Evolutionary conservation across 2,113 vertebrate genomes (phyloP), one percentile per base, ranked within the genome.

Genomic region (Lasiurus cinereus): DNA sequence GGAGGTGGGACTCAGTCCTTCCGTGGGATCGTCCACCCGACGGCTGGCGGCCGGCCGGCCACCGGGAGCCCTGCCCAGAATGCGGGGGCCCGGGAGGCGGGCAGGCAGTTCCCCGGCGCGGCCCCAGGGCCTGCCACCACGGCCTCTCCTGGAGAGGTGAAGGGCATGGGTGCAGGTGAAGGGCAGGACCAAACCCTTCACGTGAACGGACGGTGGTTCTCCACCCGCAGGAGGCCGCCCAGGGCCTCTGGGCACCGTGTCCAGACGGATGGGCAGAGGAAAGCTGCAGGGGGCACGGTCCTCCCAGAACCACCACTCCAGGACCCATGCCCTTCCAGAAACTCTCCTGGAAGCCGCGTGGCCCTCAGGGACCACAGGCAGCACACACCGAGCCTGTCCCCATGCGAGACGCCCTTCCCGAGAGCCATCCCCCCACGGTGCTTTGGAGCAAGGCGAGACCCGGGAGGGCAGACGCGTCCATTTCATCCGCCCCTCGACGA

Each of bases 321-420:
- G 39, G 39, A 39, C 39, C 39, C 39, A 39, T 5, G 8, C 8
- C 22, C 8, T 64, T 19, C 33, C 62, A 64, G 8, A 18, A 90
- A 67, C 22, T 12, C 54, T 39, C 22, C 50, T 31, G 9, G 33
- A 31, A 14, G 48, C 43, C 48, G 3, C 3, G 0, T 14, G 48
- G 1, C 21, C 67, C 21, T 22, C 18, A 0, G 54, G 54, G 48
- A 22, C 56, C 19, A 36, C 4, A 1, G 1, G 76, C 16, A 39
- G 50, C 18, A 27, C 33, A 31, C 4, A 3, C 73, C 22, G 0
- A 6, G 0, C 13, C 46, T 1, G 27, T 4, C 18, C 3, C 10
- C 0, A 2, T 0, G 15, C 1, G 22, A 43, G 19, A 66, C 2
- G 4, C 22, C 56, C 56, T 59, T 59, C 56, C 56, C 1, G 21